Percentiles rank a stretch among this genome's conserved stretches.
phyloP scores from a whole-genome alignment of 2,113 vertebrate genomes.

The Aramus guarauna region DNA sequence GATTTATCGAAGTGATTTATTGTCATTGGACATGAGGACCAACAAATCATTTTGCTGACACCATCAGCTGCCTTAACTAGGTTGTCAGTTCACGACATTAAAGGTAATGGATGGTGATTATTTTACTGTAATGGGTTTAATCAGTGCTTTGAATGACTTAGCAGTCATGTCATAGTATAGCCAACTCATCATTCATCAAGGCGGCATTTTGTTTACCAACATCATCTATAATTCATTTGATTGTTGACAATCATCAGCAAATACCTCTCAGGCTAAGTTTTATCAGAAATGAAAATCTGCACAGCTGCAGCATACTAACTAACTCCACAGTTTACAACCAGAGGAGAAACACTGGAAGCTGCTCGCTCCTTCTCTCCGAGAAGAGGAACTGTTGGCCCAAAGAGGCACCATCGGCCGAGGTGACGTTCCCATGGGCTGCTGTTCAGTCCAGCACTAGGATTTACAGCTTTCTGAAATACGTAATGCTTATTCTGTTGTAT shows the following conservation, averaged over 20 bases:
- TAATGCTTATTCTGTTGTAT: background rate
- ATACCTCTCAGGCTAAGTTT: conserved; percentile 71
- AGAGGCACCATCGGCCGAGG: background rate
- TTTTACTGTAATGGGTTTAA: conserved; percentile 83
- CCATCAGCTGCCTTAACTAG: conserved; percentile 83
- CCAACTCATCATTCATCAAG: conserved; percentile 77
- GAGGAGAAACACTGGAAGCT: background rate
- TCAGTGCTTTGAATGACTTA: conserved; percentile 82
- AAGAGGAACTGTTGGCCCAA: background rate
- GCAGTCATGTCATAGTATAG: conserved; percentile 74
- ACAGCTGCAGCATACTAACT: conserved; percentile 47
- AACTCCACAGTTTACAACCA: background rate
- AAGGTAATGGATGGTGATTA: conserved; percentile 84
- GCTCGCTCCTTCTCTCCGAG: background rate
- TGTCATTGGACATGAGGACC: conserved; percentile 67
- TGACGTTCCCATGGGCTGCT: background rate
- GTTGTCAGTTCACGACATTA: conserved; percentile 82
- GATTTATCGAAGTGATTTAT: conserved; percentile 83
- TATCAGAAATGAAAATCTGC: conserved; percentile 72
- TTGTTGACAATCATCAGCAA: conserved; percentile 79
- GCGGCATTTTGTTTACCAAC: conserved; percentile 77
- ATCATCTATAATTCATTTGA: conserved; percentile 82
- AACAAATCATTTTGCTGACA: conserved; percentile 83
- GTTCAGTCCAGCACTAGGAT: background rate
- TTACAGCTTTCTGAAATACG: background rate